phyloP scores from a whole-genome alignment of 2,797 vertebrate species.

The Loriculus beryllinus region DNA sequence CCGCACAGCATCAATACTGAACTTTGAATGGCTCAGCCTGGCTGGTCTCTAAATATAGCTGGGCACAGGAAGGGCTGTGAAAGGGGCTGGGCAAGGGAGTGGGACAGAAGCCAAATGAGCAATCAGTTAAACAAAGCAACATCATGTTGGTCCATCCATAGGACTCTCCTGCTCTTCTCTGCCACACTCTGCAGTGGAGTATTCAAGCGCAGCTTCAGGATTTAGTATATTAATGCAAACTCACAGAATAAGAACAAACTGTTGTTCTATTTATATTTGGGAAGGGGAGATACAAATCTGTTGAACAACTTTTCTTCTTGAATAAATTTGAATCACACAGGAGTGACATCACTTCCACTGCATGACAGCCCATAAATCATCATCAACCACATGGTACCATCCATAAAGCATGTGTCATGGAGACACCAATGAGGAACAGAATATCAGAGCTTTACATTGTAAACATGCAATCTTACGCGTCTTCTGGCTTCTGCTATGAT shows the following conservation, averaged over 20 bases:
- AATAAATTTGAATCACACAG: slow-evolving; percentile 20
- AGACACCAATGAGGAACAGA: slow-evolving; percentile 2
- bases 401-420: slow-evolving; percentile 21
- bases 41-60: background rate
- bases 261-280: background rate
- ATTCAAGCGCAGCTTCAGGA: background rate
- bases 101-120: background rate
- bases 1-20: rapidly evolving
- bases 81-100: background rate
- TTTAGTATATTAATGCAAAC: background rate
- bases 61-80: background rate
- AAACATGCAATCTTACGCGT: background rate
- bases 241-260: background rate
- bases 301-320: slow-evolving; percentile 19
- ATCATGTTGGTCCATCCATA: background rate
- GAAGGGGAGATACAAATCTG: background rate
- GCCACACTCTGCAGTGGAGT: background rate
- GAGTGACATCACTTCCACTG: slow-evolving; percentile 55
- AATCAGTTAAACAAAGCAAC: background rate
- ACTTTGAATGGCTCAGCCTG: background rate
- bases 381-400: slow-evolving; percentile 12
- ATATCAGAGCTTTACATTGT: background rate
- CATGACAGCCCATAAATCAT: slow-evolving; percentile 45
- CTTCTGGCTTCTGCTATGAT: background rate
- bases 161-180: background rate